Evolutionary conservation across 2,797 vertebrate genomes (phyloP).

Genomic region (Rhinichthys osculus): DNA sequence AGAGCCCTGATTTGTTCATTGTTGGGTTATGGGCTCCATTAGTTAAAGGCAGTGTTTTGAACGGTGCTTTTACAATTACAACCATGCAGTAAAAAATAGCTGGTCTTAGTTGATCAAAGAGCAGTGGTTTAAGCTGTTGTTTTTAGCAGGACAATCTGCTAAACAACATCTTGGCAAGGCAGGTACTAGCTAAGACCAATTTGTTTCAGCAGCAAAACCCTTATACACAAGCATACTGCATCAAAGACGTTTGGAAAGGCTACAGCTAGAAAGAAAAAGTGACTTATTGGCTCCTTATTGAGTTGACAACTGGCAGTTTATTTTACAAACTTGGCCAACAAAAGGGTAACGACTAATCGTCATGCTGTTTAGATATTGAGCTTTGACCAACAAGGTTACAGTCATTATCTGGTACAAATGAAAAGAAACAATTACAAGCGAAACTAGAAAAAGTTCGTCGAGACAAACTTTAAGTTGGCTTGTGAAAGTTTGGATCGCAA

Average conservation of each 20-base stretch:
- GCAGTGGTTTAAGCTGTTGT: background rate
- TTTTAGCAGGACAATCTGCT: background rate
- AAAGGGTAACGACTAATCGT: background rate
- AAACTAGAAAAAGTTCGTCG: too few relatives aligned
- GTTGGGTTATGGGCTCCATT: background rate
- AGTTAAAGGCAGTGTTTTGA: slow-evolving; percentile 23
- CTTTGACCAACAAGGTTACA: slow-evolving; percentile 21
- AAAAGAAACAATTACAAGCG: slow-evolving; percentile 41
- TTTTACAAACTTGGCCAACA: background rate
- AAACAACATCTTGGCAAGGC: background rate
- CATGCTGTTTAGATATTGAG: slow-evolving; percentile 20
- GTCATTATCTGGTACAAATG: slow-evolving; percentile 41
- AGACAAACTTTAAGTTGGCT: too few relatives aligned
- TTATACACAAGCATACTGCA: slow-evolving; percentile 4
- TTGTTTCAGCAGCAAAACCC: background rate
- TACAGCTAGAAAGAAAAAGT: slow-evolving; percentile 3
- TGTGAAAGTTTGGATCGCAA: too few relatives aligned
- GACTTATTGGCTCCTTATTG: slow-evolving; percentile 15
- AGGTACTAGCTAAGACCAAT: background rate
- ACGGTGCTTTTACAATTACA: background rate
- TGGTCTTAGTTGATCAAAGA: background rate
- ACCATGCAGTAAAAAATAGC: background rate
- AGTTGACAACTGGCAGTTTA: slow-evolving; percentile 19
- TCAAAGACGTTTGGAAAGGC: background rate
- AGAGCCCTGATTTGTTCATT: slow-evolving; percentile 24